Percentiles rank a stretch among this genome's conserved stretches.
Conservation (phyloP, 2,888 invertebrate genomes). For the Lepetodrilus schrolli region DNA sequence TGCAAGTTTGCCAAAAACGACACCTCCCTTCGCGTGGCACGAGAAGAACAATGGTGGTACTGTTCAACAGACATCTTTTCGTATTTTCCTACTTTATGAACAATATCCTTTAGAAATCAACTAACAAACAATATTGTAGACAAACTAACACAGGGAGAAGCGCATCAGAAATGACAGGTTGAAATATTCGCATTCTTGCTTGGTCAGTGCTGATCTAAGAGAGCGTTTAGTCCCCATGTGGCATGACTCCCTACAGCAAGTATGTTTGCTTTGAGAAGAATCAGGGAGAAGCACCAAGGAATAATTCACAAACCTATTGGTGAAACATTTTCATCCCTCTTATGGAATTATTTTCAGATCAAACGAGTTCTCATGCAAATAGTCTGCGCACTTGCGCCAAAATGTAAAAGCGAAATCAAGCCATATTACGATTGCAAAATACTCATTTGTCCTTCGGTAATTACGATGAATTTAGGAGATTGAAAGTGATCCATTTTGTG, state of each 20-base stretch:
- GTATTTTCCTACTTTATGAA: constrained; percentile 17
- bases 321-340: constrained; percentile 13
- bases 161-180: constrained; percentile 16
- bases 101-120: constrained; percentile 17
- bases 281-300: not conserved
- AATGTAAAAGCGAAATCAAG: not conserved
- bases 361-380: constrained; percentile 14
- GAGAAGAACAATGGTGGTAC: not conserved
- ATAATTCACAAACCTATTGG: constrained; percentile 6
- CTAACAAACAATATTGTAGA: constrained; percentile 19
- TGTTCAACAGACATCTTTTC: not conserved
- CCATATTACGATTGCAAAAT: not conserved
- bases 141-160: constrained; percentile 3
- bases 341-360: constrained; percentile 15
- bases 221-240: constrained; percentile 2
- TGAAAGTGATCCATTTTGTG: constrained; percentile 1
- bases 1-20: constrained; percentile 24
- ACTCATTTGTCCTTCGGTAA: not conserved
- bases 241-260: not conserved
- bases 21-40: constrained; percentile 18
- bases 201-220: not conserved
- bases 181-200: not conserved
- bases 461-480: not conserved
- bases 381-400: not conserved
- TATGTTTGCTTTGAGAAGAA: not conserved